Evolutionary conservation across 2,797 vertebrate species (phyloP).

Genomic region (Eulemur rubriventer): DNA sequence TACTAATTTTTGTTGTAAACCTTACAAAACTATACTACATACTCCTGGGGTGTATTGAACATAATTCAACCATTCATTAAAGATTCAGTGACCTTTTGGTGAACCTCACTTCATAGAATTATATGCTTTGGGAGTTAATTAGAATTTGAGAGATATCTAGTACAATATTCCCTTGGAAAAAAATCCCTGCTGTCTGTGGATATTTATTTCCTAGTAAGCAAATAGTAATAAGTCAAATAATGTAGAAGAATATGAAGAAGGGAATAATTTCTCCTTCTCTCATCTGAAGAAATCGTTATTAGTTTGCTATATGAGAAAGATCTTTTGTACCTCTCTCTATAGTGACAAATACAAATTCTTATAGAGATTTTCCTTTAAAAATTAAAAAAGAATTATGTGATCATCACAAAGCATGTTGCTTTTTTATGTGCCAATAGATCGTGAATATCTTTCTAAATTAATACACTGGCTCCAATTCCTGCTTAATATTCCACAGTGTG

Average conservation of each 20-base stretch:
- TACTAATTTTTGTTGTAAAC: constrained; percentile 35
- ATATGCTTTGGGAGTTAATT: background rate
- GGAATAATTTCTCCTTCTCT: background rate
- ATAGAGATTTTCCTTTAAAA: constrained; percentile 7
- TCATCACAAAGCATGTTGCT: background rate
- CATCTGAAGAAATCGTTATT: background rate
- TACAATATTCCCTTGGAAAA: background rate
- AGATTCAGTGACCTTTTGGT: background rate
- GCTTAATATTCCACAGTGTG: background rate
- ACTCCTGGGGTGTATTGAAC: background rate
- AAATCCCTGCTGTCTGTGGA: background rate
- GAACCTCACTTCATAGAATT: background rate
- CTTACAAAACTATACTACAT: background rate
- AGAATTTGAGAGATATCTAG: background rate
- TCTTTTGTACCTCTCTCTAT: background rate
- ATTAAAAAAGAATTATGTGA: background rate
- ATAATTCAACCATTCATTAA: background rate
- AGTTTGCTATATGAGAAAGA: background rate
- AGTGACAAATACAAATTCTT: background rate
- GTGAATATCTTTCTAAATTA: background rate
- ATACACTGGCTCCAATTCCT: background rate
- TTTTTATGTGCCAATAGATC: background rate
- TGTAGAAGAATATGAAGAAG: background rate
- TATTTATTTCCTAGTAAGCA: background rate
- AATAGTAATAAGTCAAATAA: background rate